phyloP scores from a whole-genome alignment of 2,888 invertebrate species.

The Melipona bicolor region DNA sequence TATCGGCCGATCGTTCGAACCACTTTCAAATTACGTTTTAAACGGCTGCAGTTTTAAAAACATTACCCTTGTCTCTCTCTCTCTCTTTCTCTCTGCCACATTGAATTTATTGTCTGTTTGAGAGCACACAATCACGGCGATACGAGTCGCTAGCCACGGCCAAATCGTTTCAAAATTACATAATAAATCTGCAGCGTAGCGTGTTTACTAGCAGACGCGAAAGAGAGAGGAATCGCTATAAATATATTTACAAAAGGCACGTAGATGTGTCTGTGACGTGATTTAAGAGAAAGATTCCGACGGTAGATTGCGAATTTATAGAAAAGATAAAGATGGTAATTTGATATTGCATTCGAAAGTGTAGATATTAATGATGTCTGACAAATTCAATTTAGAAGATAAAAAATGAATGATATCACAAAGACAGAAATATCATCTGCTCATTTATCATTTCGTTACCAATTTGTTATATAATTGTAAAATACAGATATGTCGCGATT shows the following conservation, averaged over 20 bases:
- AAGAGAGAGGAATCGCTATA: slow-evolving; percentile 29
- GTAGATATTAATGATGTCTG: no score
- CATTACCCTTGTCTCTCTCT: slow-evolving; percentile 17
- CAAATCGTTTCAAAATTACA: slow-evolving; percentile 59
- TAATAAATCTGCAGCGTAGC: slow-evolving; percentile 40
- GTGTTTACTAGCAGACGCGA: slow-evolving; percentile 5
- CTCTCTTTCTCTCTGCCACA: slow-evolving; percentile 8
- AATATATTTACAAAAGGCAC: slow-evolving; percentile 22
- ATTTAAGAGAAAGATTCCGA: not conserved
- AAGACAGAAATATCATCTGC: no score
- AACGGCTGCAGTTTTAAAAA: slow-evolving; percentile 35
- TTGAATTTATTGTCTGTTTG: slow-evolving; percentile 53
- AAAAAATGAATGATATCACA: no score
- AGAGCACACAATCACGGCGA: slow-evolving; percentile 40
- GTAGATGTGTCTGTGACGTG: slow-evolving; percentile 19
- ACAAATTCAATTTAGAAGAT: no score
- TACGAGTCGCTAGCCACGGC: slow-evolving; percentile 30
- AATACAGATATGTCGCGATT: no score
- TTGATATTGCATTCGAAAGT: no score
- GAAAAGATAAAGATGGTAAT: no score
- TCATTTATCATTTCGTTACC: no score
- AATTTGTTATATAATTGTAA: no score
- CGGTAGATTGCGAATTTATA: not conserved
- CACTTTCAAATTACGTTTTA: slow-evolving; percentile 32
- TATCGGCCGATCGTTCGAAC: not conserved